These are phyloP conservation scores for Carcharodon carcharias DNA, from an alignment of 2,797 vertebrate genomes.

Conservation along the genomic window DNA sequence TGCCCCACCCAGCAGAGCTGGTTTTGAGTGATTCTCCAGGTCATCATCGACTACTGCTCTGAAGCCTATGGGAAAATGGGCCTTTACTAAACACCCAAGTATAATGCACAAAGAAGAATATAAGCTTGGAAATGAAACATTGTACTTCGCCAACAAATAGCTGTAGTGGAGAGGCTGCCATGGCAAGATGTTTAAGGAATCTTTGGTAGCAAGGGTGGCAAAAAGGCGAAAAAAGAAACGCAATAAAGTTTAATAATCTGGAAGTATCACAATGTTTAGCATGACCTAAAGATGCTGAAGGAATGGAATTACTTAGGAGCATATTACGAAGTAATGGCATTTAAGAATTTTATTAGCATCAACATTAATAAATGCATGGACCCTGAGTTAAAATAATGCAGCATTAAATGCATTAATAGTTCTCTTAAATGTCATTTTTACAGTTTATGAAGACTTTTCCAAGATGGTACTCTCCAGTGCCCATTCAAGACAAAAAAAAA, in stretches of 20 bases:
- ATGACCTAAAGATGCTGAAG: neutral
- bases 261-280: neutral
- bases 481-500: neutral
- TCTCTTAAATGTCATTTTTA: neutral
- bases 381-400: neutral
- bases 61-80: neutral
- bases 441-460: neutral
- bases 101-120: neutral
- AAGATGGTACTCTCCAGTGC: neutral
- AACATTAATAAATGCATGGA: neutral
- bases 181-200: neutral
- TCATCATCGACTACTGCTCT: neutral
- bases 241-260: neutral
- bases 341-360: neutral
- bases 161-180: neutral
- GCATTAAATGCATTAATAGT: neutral
- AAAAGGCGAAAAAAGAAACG: neutral
- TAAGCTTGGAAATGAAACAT: neutral
- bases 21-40: neutral
- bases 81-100: neutral
- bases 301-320: neutral
- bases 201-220: neutral
- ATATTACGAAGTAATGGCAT: neutral
- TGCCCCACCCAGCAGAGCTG: neutral
- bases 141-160: neutral